A percentile compares a stretch with the other conserved stretches of the same genome.
Conservation (phyloP, 2,888 invertebrate species). For the Harpalus rufipes region DNA sequence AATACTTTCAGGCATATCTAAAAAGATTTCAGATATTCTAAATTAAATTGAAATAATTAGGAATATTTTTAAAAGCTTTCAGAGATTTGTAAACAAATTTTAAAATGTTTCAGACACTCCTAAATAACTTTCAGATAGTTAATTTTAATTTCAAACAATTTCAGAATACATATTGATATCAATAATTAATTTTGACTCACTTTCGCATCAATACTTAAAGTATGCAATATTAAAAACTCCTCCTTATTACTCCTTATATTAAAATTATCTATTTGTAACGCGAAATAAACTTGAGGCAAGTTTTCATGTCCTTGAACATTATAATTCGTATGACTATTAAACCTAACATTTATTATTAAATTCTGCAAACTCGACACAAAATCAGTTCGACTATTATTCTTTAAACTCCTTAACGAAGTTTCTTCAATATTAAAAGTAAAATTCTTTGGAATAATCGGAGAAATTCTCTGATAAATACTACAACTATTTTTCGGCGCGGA, state of each 20-base stretch:
- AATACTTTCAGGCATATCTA: too few species aligned
- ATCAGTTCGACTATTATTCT: constrained; percentile 84
- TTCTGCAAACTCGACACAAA: constrained; percentile 81
- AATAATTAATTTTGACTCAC: constrained; percentile 73
- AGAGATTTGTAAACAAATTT: too few species aligned
- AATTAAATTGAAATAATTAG: too few species aligned
- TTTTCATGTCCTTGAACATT: constrained; percentile 71
- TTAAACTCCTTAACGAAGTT: constrained; percentile 84
- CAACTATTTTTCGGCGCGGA: constrained; percentile 73
- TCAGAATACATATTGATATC: not conserved
- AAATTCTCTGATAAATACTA: constrained; percentile 82
- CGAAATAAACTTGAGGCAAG: constrained; percentile 82
- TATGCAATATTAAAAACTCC: constrained; percentile 80
- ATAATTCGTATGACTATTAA: constrained; percentile 67
- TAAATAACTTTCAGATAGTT: too few species aligned
- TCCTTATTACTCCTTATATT: constrained; percentile 82
- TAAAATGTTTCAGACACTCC: too few species aligned
- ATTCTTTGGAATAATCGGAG: constrained; percentile 84
- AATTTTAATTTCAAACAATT: not conserved
- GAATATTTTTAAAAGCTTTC: too few species aligned
- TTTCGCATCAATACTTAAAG: constrained; percentile 83
- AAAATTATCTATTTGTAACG: constrained; percentile 82
- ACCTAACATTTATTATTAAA: constrained; percentile 68
- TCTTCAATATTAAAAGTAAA: constrained; percentile 82
- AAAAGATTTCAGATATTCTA: too few species aligned